phyloP scores from a whole-genome alignment of 2,113 vertebrate species.

The Motacilla alba region DNA sequence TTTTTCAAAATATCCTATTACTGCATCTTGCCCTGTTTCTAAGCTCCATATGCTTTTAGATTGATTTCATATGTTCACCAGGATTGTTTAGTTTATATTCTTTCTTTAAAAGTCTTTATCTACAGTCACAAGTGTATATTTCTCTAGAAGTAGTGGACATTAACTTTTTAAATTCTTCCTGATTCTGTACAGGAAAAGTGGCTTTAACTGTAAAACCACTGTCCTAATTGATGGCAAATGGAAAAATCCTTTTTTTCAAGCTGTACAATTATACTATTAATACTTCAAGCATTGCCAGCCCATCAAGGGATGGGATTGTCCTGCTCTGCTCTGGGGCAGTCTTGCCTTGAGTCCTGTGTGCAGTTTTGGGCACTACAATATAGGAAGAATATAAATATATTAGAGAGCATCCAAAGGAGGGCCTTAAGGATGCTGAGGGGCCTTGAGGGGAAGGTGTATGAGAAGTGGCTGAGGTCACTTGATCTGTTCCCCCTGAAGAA shows the following conservation, averaged over 20 bases:
- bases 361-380: neutral
- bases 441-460: neutral
- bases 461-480: neutral
- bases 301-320: neutral
- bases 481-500: neutral
- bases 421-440: neutral
- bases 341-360: neutral
- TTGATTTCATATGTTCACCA: neutral
- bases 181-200: neutral
- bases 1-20: neutral
- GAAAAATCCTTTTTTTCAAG: neutral
- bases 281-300: neutral
- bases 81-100: neutral
- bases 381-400: neutral
- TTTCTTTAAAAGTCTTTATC: neutral
- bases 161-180: neutral
- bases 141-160: neutral
- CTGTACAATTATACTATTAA: neutral
- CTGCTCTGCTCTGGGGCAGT: accelerated
- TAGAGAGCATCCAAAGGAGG: neutral
- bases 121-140: neutral
- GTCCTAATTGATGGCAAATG: neutral
- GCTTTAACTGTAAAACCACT: neutral
- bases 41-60: neutral
- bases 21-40: neutral